A percentile compares a stretch with the other conserved stretches of the same genome.
Conservation (phyloP, 2,888 invertebrate species). For the Coenonympha glycerion region DNA sequence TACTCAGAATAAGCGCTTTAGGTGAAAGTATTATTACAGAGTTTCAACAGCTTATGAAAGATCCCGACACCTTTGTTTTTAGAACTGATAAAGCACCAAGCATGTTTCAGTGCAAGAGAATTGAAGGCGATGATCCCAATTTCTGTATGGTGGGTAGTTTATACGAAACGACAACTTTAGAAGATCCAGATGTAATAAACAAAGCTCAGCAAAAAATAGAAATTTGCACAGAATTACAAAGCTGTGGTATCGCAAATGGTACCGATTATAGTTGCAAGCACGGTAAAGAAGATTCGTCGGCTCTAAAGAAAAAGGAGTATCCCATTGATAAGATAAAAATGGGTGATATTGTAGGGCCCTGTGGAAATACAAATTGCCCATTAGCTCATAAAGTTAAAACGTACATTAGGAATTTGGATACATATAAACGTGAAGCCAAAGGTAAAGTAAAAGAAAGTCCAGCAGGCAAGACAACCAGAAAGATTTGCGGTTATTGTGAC, state of each 20-base stretch:
- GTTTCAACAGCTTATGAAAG: slow-evolving; percentile 59
- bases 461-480: slow-evolving; percentile 39
- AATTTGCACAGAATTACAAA: slow-evolving; percentile 60
- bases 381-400: slow-evolving; percentile 62
- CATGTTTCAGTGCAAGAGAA: slow-evolving; percentile 59
- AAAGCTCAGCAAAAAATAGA: slow-evolving; percentile 51
- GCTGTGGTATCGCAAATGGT: slow-evolving; percentile 43
- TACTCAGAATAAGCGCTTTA: slow-evolving; percentile 67
- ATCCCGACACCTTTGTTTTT: slow-evolving; percentile 61
- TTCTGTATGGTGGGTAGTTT: slow-evolving; percentile 63
- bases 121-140: slow-evolving; percentile 63
- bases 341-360: slow-evolving; percentile 68
- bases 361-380: slow-evolving; percentile 62
- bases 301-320: slow-evolving; percentile 43
- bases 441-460: slow-evolving; percentile 34
- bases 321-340: slow-evolving; percentile 59
- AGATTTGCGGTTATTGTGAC: slow-evolving; percentile 57
- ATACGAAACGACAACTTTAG: slow-evolving; percentile 63
- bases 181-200: slow-evolving; percentile 53
- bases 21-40: slow-evolving; percentile 67
- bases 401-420: slow-evolving; percentile 57
- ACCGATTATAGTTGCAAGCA: slow-evolving; percentile 39
- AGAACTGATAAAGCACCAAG: slow-evolving; percentile 64
- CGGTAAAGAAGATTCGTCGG: slow-evolving; percentile 23
- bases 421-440: slow-evolving; percentile 50